Evolutionary conservation across 64 coral and sea anemone species (phyloP).

Genomic region (Porites lutea): DNA sequence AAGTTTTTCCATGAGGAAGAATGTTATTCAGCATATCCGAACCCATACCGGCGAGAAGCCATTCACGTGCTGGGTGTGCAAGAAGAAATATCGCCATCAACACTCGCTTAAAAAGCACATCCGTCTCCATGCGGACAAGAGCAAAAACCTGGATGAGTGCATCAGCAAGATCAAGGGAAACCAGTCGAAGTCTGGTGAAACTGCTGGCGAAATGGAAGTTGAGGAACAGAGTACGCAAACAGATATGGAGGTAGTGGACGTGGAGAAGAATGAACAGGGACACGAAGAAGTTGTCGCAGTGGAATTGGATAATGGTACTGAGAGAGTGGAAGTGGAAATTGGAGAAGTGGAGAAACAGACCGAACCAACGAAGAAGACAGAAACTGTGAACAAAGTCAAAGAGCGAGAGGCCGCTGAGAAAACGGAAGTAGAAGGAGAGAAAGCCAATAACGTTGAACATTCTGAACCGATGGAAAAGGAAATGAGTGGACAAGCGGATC

Average conservation of each 20-base stretch:
- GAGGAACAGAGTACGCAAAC: background rate
- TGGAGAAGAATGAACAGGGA: background rate
- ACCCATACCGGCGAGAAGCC: conserved; percentile 44
- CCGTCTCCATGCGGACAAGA: conserved; percentile 37
- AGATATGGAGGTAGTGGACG: background rate
- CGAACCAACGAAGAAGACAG: background rate
- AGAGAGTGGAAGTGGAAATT: background rate
- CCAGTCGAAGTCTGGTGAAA: background rate
- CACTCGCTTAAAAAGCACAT: conserved; percentile 41
- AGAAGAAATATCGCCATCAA: conserved; percentile 33
- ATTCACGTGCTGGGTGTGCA: conserved; percentile 35
- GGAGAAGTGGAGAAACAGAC: too few relatives aligned
- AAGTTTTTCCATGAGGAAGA: conserved; percentile 33
- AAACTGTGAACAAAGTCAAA: too few relatives aligned
- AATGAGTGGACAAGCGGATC: too few relatives aligned
- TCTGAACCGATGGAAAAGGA: too few relatives aligned
- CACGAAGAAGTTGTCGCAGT: background rate
- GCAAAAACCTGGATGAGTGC: conserved; percentile 16
- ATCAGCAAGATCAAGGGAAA: conserved; percentile 45
- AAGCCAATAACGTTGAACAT: too few relatives aligned
- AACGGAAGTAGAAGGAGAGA: too few relatives aligned
- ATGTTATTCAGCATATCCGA: conserved; percentile 33
- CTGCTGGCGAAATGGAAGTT: background rate
- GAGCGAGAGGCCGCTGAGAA: too few relatives aligned
- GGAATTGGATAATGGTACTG: background rate